Percentiles rank a stretch among this genome's conserved stretches.
Conservation (phyloP, 2,888 invertebrate genomes). For the Tetragonula carbonaria region DNA sequence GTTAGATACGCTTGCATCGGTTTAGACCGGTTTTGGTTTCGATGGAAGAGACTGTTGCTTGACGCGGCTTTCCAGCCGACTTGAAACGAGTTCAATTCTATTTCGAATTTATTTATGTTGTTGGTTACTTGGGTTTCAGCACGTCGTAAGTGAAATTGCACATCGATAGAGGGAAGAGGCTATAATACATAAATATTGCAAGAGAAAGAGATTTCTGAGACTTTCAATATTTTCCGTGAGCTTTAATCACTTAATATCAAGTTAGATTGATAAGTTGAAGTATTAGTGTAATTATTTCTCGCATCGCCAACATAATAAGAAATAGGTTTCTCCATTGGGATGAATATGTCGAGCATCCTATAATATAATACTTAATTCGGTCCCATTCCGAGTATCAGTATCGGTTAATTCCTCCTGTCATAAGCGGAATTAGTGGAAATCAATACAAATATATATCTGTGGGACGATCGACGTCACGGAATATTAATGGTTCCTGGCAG, state of each 20-base stretch:
- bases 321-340: background rate
- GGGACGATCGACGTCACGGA: background rate
- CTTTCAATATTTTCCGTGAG: too few species aligned
- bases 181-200: background rate
- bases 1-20: background rate
- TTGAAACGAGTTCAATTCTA: background rate
- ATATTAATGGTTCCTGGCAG: background rate
- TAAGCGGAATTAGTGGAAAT: background rate
- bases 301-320: background rate
- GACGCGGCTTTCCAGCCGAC: background rate
- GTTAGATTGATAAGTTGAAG: too few species aligned
- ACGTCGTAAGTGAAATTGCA: background rate
- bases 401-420: background rate
- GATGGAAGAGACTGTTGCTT: background rate
- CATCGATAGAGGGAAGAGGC: background rate
- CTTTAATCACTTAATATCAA: too few species aligned
- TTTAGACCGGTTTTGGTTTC: background rate
- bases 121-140: background rate
- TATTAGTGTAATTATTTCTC: background rate
- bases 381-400: background rate
- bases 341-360: background rate
- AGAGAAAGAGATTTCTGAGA: too few species aligned
- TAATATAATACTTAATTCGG: background rate
- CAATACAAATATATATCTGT: background rate
- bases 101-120: background rate